Percentiles rank a stretch among this genome's conserved stretches.
These are phyloP conservation scores for Conomelus anceps DNA, from an alignment of 2,888 invertebrate genomes.

Conservation along the genomic window DNA sequence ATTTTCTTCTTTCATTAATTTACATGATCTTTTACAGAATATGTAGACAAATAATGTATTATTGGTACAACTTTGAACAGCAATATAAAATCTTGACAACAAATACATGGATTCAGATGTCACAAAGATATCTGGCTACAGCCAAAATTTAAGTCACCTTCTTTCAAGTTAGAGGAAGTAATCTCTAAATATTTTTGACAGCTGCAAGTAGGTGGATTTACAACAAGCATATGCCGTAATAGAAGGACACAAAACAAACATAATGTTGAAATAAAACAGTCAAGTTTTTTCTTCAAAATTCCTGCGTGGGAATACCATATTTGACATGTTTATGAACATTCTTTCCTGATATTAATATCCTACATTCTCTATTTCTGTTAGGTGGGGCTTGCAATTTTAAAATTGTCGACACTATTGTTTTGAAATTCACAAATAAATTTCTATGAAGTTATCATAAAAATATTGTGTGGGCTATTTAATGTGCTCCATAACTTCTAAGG, in stretches of 20 bases:
- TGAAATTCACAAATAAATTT: neutral
- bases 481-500: too few relatives aligned
- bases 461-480: neutral
- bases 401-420: neutral
- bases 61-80: too few relatives aligned
- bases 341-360: neutral
- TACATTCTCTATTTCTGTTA: neutral
- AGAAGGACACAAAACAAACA: neutral
- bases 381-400: neutral
- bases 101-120: too few relatives aligned
- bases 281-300: neutral
- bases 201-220: neutral
- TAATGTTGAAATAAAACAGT: neutral
- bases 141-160: too few relatives aligned
- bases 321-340: neutral
- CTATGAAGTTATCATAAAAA: neutral
- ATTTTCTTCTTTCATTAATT: too few relatives aligned
- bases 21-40: too few relatives aligned
- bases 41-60: too few relatives aligned
- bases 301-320: neutral
- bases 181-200: neutral
- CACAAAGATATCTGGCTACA: too few relatives aligned
- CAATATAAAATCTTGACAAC: too few relatives aligned
- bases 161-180: neutral
- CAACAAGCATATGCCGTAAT: neutral